Conservation (phyloP, 2,113 vertebrate species). For the Oenanthe oenanthe region DNA sequence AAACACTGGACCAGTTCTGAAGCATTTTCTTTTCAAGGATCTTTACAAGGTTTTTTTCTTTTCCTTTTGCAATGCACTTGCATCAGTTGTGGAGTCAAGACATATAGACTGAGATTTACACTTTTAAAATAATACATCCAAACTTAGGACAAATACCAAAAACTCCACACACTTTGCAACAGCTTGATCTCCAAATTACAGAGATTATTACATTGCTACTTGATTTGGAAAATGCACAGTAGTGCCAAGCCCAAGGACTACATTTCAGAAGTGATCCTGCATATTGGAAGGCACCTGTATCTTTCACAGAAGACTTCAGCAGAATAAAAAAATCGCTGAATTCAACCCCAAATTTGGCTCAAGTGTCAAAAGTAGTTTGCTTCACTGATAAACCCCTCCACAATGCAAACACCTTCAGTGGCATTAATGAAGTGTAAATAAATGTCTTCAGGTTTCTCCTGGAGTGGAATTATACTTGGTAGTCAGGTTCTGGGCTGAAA, state of each 20-base stretch:
- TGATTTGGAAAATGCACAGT: constrained; percentile 39
- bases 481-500: constrained; percentile 43
- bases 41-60: not conserved
- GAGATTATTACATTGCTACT: not conserved
- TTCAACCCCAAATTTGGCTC: constrained; percentile 51
- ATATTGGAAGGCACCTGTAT: constrained; percentile 66
- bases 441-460: constrained; percentile 43
- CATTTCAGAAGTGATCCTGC: constrained; percentile 77
- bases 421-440: constrained; percentile 18
- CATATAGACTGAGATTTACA: not conserved
- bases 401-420: constrained; percentile 3
- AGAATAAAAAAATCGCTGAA: constrained; percentile 47
- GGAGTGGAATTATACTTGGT: constrained; percentile 35
- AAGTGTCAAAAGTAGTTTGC: constrained; percentile 15
- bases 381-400: constrained; percentile 16
- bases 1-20: constrained; percentile 60
- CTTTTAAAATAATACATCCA: not conserved
- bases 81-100: constrained; percentile 4
- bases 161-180: constrained; percentile 44
- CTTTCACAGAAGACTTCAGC: not conserved
- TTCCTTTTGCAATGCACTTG: not conserved
- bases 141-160: not conserved
- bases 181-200: not conserved
- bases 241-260: constrained; percentile 62
- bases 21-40: not conserved